A percentile compares a stretch with the other conserved stretches of the same genome.
Evolutionary conservation across 2,888 invertebrate species (phyloP).

Genomic region (Eristalis arbustorum): DNA sequence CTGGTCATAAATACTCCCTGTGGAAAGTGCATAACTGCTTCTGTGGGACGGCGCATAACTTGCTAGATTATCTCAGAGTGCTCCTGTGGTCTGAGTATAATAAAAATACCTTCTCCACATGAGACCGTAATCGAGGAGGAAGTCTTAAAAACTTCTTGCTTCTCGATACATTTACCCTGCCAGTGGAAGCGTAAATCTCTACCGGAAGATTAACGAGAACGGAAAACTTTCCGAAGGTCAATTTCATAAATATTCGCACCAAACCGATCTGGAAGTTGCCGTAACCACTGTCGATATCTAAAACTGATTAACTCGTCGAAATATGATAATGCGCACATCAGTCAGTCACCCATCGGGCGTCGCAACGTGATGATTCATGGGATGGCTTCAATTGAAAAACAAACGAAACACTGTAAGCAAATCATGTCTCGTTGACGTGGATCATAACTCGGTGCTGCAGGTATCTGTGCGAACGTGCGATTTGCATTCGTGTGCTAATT

Average conservation of each 20-base stretch:
- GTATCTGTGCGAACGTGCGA: constrained; percentile 12
- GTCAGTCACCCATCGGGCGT: constrained; percentile 10
- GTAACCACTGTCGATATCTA: neutral
- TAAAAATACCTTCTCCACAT: neutral
- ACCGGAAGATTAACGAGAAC: neutral
- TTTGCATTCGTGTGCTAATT: constrained; percentile 55
- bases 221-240: neutral
- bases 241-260: neutral
- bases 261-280: neutral
- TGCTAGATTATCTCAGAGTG: constrained; percentile 9
- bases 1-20: neutral
- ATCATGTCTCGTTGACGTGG: neutral
- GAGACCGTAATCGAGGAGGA: neutral
- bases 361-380: constrained; percentile 47
- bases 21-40: constrained; percentile 38
- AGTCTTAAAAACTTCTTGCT: neutral
- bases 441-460: constrained; percentile 21
- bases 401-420: constrained; percentile 6
- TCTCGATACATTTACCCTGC: constrained; percentile 5
- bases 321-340: neutral
- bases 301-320: constrained; percentile 3
- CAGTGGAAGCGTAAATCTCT: neutral
- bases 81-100: neutral
- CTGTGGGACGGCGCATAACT: constrained; percentile 11
- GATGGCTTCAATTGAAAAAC: constrained; percentile 25